phyloP scores from a whole-genome alignment of 35 echinoderm and acorn worm species.

The Apostichopus japonicus region DNA sequence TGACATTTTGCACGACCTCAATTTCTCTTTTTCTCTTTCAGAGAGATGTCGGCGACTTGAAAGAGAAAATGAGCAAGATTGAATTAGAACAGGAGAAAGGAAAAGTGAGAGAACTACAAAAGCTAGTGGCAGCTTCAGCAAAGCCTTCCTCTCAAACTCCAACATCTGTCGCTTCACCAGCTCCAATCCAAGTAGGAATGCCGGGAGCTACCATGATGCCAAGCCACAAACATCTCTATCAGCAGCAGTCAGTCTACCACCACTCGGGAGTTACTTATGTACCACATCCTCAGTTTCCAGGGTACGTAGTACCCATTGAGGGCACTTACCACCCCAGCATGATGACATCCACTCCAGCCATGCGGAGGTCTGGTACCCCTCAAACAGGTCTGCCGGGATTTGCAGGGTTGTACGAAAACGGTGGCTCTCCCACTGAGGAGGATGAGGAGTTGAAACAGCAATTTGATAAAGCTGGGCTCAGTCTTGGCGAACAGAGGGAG shows the following conservation, averaged over 20 bases:
- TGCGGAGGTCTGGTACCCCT: constrained; percentile 16
- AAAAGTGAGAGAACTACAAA: constrained; percentile 38
- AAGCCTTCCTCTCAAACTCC: constrained; percentile 39
- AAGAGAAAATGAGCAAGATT: constrained; percentile 35
- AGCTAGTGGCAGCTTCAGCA: constrained; percentile 28
- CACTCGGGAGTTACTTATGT: constrained; percentile 25
- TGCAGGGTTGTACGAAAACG: background rate
- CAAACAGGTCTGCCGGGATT: background rate
- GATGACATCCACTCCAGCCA: constrained; percentile 56
- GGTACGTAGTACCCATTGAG: constrained; percentile 29
- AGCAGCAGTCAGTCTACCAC: constrained; percentile 16
- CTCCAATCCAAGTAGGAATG: constrained; percentile 4
- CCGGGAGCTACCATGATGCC: constrained; percentile 6
- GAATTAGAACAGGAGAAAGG: constrained; percentile 44
- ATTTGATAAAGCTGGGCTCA: constrained; percentile 20
- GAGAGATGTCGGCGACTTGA: constrained; percentile 44
- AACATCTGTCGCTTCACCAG: constrained; percentile 15
- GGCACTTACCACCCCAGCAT: background rate
- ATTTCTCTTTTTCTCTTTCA: background rate
- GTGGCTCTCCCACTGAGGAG: constrained; percentile 42
- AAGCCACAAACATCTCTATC: constrained; percentile 36
- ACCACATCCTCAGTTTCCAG: constrained; percentile 52
- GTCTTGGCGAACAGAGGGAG: constrained; percentile 23
- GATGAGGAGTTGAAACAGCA: constrained; percentile 53
- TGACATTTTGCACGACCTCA: too few species aligned